Base-by-base conservation (phyloP, 2,113 vertebrate species). In the Silurus meridionalis region DNA sequence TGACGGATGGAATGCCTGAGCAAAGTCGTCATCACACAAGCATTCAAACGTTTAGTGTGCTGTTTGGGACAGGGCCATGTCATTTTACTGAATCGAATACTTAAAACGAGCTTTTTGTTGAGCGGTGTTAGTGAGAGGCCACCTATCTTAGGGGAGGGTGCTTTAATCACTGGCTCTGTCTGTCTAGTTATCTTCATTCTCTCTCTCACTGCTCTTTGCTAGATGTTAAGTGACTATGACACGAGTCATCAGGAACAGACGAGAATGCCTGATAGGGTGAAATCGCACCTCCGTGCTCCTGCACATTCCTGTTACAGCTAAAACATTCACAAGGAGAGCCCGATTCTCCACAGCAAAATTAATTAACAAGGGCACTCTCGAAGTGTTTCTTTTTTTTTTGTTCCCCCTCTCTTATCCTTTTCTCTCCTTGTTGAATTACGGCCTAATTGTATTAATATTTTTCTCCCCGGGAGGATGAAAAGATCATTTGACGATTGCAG, bases 311-410 rank as follows among this genome's bases (percentile, higher is more conserved):
- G 94, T 92, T 94, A 37, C 94, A 95, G 96, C 95, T 97, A 97
- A 97, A 97, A 96, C 96, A 97, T 96, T 98, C 97, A 97, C 95
- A 96, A 97, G 97, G 95, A 97, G 96, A 98, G 98, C 98, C 98
- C 97, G 97, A 99, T 99, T 99, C 98, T 98, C 97, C 96, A 97
- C 97, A 98, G 97, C 98, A 99, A 98, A 99, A 99, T 99, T 98
- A 98, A 98, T 99, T 98, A 98, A 98, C 97, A 97, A 97, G 97
- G 97, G 96, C 95, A 95, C 94, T 95, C 96, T 96, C 95, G 17
- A 80, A 80, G 78, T 96, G 95, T 95, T 95, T 95, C 96, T 95
- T 95, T 96, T 96, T 95, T 15, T 37, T 37, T 37, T 37, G 1
- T 2, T 37, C 37, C 52, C 74, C 15, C n/a, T n/a, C 17, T 82